Evolutionary conservation across 2,888 invertebrate species (phyloP), one percentile per base, ranked within the genome.

Genomic region (Nezara viridula): DNA sequence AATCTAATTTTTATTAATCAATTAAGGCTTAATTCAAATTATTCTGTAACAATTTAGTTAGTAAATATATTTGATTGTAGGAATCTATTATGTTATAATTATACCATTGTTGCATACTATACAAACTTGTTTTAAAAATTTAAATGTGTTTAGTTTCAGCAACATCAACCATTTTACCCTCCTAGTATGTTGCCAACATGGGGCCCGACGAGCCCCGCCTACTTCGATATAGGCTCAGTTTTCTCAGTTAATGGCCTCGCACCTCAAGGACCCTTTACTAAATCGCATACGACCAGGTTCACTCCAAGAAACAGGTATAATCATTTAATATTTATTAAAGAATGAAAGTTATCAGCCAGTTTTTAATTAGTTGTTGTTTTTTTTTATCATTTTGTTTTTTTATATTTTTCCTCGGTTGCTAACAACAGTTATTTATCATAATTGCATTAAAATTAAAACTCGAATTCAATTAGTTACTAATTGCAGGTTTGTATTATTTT

Each of bases 241-340:
- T 96, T 96, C 93, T 94, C 96, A 90, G 94, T 96, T 92, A 96
- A 96, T 93, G 96, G 96, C 89, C 93, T 96, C 91, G 94, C 96
- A 90, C 96, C 95, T 86, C 96, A 95, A 92, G 94, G 94, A 89
- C 93, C 95, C 89, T 95, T 95, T 92, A 92, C 93, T 90, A 95
- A 95, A 92, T 88, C 90, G 40, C 91, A 91, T 85, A 91, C 91
- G 88, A 90, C 91, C 89, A 90, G 91, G 90, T 92, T 90, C 85
- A 90, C 90, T 40, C 90, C 91, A 49, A 88, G 91, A 52, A 91
- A 88, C 88, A 88, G 81, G 88, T 88, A 60, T 50, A 50, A 5
- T 50, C 21, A 21, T 21, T 50, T 2, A 50, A 3, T 50, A 50
- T 50, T 12, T 44, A 7, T 44, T 44, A 7, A 44, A 10, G 5